Evolutionary conservation across 2,888 invertebrate species (phyloP).

Genomic region (Eilema griseolum): DNA sequence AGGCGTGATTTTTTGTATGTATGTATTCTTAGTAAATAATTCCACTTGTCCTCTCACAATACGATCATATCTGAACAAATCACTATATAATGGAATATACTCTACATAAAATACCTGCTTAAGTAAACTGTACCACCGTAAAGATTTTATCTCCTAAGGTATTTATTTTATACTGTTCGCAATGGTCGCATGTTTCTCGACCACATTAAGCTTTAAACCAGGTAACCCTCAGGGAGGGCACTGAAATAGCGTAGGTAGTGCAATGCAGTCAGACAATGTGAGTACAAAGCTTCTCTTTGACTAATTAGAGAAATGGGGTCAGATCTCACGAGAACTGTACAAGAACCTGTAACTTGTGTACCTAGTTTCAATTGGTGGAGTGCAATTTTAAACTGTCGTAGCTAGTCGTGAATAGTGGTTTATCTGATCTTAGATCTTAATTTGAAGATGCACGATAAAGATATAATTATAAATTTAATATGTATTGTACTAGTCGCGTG

Average conservation of each 20-base stretch:
- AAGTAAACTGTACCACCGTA: conserved; percentile 3
- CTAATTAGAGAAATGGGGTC: conserved; percentile 10
- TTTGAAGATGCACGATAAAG: too few species aligned
- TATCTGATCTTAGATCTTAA: background rate
- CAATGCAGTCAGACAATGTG: conserved; percentile 6
- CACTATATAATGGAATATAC: background rate
- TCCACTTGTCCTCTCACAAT: too few species aligned
- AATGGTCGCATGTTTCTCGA: conserved; percentile 10
- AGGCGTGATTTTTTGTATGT: too few species aligned
- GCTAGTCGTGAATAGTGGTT: conserved; percentile 3
- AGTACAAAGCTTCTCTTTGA: conserved; percentile 10
- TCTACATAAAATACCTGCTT: conserved; percentile 1
- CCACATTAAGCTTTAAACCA: conserved; percentile 6
- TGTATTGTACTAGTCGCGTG: too few species aligned
- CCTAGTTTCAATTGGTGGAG: conserved; percentile 8
- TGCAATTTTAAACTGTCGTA: conserved; percentile 2
- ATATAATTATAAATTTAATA: too few species aligned
- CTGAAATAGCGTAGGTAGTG: conserved; percentile 9
- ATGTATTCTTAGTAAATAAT: too few species aligned
- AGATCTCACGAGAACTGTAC: background rate
- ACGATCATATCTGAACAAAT: too few species aligned
- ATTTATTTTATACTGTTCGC: conserved; percentile 6
- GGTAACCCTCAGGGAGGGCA: conserved; percentile 10
- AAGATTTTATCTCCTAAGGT: background rate
- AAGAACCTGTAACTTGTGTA: conserved; percentile 3